A percentile compares a stretch with the other conserved stretches of the same genome.
Conservation (phyloP, 2,113 vertebrate genomes). For the Falco punctatus region DNA sequence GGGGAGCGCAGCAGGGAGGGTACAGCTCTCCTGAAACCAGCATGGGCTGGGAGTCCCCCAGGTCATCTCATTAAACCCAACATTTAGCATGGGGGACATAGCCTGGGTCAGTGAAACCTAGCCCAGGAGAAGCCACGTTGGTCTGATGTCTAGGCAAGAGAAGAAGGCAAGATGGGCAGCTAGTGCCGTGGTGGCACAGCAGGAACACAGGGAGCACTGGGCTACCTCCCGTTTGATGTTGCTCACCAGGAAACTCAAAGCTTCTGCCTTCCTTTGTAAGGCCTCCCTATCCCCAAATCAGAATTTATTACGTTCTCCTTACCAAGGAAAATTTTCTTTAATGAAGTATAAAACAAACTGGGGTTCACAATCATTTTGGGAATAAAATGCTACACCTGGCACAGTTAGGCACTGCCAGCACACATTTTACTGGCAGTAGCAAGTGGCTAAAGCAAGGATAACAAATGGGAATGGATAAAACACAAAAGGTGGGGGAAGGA, state of each 20-base stretch:
- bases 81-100: neutral
- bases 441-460: neutral
- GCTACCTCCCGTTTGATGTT: neutral
- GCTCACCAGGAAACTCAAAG: neutral
- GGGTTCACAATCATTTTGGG: neutral
- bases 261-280: neutral
- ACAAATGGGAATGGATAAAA: neutral
- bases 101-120: neutral
- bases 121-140: neutral
- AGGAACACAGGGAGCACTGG: neutral
- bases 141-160: neutral
- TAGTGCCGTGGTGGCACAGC: neutral
- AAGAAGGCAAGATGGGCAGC: neutral
- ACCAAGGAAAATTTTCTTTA: neutral
- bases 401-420: neutral
- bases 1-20: neutral
- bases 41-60: neutral
- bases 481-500: neutral
- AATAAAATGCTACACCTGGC: neutral
- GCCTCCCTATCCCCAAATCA: neutral
- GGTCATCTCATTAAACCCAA: neutral
- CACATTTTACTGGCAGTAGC: neutral
- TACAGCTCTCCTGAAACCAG: neutral
- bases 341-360: neutral
- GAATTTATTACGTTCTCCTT: neutral